Conservation (phyloP, 2,797 vertebrate genomes). For the Phylloscopus collybita region DNA sequence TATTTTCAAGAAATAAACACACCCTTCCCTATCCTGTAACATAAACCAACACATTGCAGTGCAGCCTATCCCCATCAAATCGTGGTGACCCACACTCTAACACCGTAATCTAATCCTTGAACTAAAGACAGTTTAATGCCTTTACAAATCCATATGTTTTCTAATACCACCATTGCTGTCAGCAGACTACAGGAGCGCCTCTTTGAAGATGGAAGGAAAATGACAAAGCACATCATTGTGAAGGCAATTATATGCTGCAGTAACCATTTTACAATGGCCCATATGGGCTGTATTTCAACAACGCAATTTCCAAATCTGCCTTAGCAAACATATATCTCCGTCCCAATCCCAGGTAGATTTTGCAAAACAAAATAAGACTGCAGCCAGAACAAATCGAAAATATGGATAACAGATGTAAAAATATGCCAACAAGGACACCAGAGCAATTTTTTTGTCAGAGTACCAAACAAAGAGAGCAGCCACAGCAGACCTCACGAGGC, state of each 20-base stretch:
- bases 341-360: slow-evolving; percentile 72
- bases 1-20: slow-evolving; percentile 24
- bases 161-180: slow-evolving; percentile 75
- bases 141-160: slow-evolving; percentile 75
- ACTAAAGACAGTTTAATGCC: slow-evolving; percentile 72
- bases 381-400: slow-evolving; percentile 62
- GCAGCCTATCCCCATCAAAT: slow-evolving; percentile 9
- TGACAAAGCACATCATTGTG: slow-evolving; percentile 80
- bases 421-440: slow-evolving; percentile 45
- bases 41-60: background rate
- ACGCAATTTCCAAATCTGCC: slow-evolving; percentile 82
- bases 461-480: slow-evolving; percentile 45
- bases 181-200: slow-evolving; percentile 75
- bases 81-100: slow-evolving; percentile 53
- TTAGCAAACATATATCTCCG: slow-evolving; percentile 74
- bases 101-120: slow-evolving; percentile 70
- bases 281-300: slow-evolving; percentile 81
- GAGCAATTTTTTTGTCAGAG: slow-evolving; percentile 11
- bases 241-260: slow-evolving; percentile 82
- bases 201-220: slow-evolving; percentile 76
- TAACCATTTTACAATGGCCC: slow-evolving; percentile 76
- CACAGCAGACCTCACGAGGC: slow-evolving; percentile 27
- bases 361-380: slow-evolving; percentile 62
- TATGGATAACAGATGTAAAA: slow-evolving; percentile 65
- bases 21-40: background rate